phyloP scores from a whole-genome alignment of 2,888 invertebrate genomes.

The Tanypteryx hageni region DNA sequence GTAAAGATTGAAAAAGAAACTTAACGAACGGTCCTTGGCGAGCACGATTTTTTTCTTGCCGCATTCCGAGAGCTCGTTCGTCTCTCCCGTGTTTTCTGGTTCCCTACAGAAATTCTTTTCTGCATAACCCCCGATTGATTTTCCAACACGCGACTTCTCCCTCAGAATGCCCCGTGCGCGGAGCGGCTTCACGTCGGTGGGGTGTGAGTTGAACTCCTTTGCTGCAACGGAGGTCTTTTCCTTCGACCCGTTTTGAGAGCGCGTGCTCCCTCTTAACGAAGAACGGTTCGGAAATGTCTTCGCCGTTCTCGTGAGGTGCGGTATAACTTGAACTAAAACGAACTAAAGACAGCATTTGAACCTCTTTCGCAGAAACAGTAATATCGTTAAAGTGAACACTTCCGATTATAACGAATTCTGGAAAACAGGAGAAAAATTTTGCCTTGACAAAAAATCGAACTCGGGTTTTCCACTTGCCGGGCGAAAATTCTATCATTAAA shows the following conservation, averaged over 20 bases:
- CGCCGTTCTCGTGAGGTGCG: too few species aligned
- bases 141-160: conserved; percentile 11
- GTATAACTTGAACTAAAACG: too few species aligned
- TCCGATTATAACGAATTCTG: too few species aligned
- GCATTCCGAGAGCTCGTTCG: background rate
- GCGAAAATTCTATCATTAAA: too few species aligned
- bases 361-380: too few species aligned
- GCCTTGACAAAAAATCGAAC: too few species aligned
- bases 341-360: too few species aligned
- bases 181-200: background rate
- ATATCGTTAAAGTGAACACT: too few species aligned
- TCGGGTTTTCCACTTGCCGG: too few species aligned
- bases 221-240: background rate
- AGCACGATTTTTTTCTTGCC: background rate
- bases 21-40: background rate
- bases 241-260: background rate
- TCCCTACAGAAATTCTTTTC: background rate
- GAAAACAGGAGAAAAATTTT: too few species aligned
- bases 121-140: background rate
- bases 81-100: background rate
- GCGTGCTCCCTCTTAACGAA: background rate
- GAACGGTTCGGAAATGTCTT: too few species aligned
- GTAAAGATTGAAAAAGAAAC: background rate
- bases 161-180: background rate
- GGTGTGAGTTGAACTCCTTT: background rate